Evolutionary conservation across 2,797 vertebrate genomes (phyloP).

Genomic region (Hypotaenidia philippensis): DNA sequence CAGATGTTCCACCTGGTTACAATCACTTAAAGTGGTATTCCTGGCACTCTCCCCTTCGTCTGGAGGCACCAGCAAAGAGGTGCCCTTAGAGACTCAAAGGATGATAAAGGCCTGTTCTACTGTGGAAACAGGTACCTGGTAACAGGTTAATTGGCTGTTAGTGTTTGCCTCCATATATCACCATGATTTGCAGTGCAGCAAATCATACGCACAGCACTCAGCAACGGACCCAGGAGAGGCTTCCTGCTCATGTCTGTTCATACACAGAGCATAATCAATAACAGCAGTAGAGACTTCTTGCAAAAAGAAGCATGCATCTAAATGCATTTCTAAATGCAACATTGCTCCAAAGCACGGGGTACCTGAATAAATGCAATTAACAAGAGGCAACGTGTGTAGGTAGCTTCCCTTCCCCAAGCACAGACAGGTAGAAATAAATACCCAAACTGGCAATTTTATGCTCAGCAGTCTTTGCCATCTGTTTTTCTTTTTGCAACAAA

Average conservation of each 20-base stretch:
- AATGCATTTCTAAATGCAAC: not conserved
- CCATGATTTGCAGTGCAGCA: not conserved
- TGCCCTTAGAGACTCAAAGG: not conserved
- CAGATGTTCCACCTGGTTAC: not conserved
- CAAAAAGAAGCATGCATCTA: not conserved
- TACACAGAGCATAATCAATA: rapidly evolving
- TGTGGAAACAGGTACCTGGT: not conserved
- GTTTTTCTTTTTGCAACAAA: not conserved
- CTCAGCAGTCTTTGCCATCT: not conserved
- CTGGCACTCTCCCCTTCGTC: not conserved
- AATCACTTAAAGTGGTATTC: not conserved
- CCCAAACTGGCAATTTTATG: not conserved
- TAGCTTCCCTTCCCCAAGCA: not conserved
- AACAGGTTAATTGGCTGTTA: not conserved
- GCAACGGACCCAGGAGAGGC: not conserved
- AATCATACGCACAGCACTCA: not conserved
- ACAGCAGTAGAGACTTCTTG: not conserved
- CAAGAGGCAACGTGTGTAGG: not conserved
- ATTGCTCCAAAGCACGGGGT: not conserved
- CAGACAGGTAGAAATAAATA: not conserved
- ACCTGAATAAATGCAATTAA: not conserved
- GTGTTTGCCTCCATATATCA: not conserved
- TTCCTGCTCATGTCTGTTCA: not conserved
- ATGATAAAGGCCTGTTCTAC: not conserved
- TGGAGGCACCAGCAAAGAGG: not conserved